Evolutionary conservation across 2,797 vertebrate species (phyloP), one percentile per base, ranked within the genome.

Genomic region (Syndactyla subalaris): DNA sequence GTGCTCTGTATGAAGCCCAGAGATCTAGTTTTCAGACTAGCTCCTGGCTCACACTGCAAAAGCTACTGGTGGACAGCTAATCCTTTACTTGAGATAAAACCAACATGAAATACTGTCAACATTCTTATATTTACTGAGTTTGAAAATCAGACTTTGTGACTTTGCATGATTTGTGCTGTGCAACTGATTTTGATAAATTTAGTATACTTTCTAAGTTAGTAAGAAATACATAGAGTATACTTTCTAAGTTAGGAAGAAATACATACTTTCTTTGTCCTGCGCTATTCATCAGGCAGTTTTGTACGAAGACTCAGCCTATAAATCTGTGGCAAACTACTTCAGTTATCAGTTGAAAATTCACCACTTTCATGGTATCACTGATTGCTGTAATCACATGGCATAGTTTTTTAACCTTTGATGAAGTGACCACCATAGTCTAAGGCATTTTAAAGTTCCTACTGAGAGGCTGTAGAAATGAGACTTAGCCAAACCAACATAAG

Each of bases 11-110:
- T 34, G 30, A 34, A 57, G 27, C 22, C 32, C 63, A 52, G 45
- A 81, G 74, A 76, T 89, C 76, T 77, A 46, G 80, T 95, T 95
- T 96, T 96, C 91, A 96, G 75, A 71, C 61, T 72, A 65, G 39
- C 54, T 68, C 55, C 38, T 65, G 48, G 55, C 29, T 70, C 49
- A 46, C 23, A 13, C 16, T 43, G 27, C 73, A 77, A 77, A 72
- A 77, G 6, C 24, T 75, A 24, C 54, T 78, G 51, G 34, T 51
- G 29, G n/a, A 85, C n/a, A 84, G 45, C 78, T 88, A 88, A 75
- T 78, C 46, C 54, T 80, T 80, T 49, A 57, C 41, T 80, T 88
- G 58, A 73, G 66, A 81, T 45, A 75, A 86, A 90, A 49, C 29
- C 65, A 74, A 51, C 13, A 32, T 19, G 48, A 83, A 85, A 71